Evolutionary conservation across 2,888 invertebrate species (phyloP).

Genomic region (Drosophila buzzatii): DNA sequence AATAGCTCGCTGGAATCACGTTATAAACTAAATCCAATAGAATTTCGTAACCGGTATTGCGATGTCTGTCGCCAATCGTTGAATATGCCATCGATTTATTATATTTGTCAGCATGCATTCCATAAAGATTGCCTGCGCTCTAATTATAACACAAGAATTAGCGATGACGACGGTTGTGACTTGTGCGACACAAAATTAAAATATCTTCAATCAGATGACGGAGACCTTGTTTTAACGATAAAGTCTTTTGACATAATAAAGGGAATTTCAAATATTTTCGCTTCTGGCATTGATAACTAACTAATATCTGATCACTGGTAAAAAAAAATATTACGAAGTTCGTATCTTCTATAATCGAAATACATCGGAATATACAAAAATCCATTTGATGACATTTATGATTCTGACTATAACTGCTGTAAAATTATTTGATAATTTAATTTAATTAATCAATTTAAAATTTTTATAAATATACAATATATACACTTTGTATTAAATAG

Average conservation of each 20-base stretch:
- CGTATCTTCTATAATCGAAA: background rate
- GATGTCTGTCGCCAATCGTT: conserved; percentile 65
- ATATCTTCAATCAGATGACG: background rate
- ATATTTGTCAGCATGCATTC: conserved; percentile 75
- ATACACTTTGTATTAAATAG: background rate
- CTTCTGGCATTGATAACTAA: conserved; percentile 24
- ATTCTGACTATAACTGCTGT: conserved; percentile 34
- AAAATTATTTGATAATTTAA: background rate
- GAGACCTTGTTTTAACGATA: background rate
- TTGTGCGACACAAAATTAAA: conserved; percentile 30
- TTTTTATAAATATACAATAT: background rate
- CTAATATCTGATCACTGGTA: background rate
- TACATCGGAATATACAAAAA: conserved; percentile 1
- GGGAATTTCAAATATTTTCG: conserved; percentile 29
- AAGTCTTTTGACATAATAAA: conserved; percentile 21
- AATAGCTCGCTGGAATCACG: conserved; percentile 21
- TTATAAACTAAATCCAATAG: conserved; percentile 65
- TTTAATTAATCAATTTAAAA: background rate
- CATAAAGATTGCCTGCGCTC: conserved; percentile 66
- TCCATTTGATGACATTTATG: conserved; percentile 41
- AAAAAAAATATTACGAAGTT: background rate
- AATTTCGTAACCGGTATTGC: conserved; percentile 72
- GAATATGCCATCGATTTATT: conserved; percentile 61
- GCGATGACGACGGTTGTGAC: conserved; percentile 15
- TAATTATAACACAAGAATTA: conserved; percentile 26